Percentiles rank a stretch among this genome's conserved stretches.
Evolutionary conservation across 64 coral and sea anemone genomes (phyloP).

Genomic region (Orbicella faveolata): DNA sequence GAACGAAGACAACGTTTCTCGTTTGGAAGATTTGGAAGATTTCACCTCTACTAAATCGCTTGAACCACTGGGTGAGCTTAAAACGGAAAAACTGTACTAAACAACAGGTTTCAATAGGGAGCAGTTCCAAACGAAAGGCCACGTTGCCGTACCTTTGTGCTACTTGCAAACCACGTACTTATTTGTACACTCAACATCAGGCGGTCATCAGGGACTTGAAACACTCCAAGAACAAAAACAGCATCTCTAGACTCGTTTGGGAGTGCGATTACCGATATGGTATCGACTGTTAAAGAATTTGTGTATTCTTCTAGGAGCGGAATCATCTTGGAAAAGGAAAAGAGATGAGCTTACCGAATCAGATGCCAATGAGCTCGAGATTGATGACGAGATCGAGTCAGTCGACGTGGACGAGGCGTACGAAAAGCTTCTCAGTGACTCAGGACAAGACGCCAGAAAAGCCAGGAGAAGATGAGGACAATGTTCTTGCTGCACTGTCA

Average conservation of each 20-base stretch:
- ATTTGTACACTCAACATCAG: too few relatives aligned
- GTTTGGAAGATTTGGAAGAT: too few relatives aligned
- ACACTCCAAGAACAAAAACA: not conserved
- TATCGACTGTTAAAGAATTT: not conserved
- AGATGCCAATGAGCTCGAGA: too few relatives aligned
- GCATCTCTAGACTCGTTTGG: not conserved
- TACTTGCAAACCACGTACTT: not conserved
- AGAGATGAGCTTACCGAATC: too few relatives aligned
- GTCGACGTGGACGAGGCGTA: too few relatives aligned
- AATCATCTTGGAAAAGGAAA: not conserved
- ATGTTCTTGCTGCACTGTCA: constrained; percentile 27
- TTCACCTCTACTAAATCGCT: too few relatives aligned
- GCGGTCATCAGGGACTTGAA: not conserved
- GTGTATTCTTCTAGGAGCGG: not conserved
- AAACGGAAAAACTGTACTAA: too few relatives aligned
- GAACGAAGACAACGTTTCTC: too few relatives aligned
- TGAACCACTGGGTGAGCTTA: too few relatives aligned
- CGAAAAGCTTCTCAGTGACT: too few relatives aligned
- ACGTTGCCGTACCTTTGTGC: not conserved
- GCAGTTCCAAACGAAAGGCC: constrained; percentile 10
- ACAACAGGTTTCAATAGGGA: not conserved
- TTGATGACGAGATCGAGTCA: too few relatives aligned
- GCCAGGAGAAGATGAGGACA: constrained; percentile 22
- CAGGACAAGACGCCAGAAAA: not conserved
- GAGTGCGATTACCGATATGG: too few relatives aligned